Evolutionary conservation across 2,797 vertebrate species (phyloP).

Genomic region (Pygocentrus nattereri): DNA sequence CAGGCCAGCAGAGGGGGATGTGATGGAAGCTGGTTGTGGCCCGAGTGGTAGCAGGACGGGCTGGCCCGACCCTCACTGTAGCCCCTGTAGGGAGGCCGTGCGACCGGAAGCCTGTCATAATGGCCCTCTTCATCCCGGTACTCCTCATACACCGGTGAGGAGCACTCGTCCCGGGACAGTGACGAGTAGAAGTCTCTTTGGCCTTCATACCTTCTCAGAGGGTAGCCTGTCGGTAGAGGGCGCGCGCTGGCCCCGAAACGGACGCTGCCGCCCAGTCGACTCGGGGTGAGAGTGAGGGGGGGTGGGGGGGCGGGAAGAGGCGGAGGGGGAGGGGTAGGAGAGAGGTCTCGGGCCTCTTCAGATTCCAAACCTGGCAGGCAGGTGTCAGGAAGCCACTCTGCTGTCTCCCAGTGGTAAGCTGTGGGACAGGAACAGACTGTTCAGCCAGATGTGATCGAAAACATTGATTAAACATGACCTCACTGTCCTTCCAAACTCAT

Average conservation of each 20-base stretch:
- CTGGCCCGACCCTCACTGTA: slow-evolving; percentile 42
- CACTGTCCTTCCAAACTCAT: background rate
- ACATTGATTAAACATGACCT: background rate
- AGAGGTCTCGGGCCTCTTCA: slow-evolving; percentile 73
- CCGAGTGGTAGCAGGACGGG: slow-evolving; percentile 72
- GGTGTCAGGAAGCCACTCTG: slow-evolving; percentile 84
- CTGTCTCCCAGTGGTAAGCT: slow-evolving; percentile 89
- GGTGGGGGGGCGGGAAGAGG: slow-evolving; percentile 48
- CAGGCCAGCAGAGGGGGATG: slow-evolving; percentile 78
- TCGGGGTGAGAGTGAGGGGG: slow-evolving; percentile 31
- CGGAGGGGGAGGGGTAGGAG: slow-evolving; percentile 46
- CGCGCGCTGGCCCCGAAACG: slow-evolving; percentile 74
- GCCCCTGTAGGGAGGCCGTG: slow-evolving; percentile 77
- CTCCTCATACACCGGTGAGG: slow-evolving; percentile 74
- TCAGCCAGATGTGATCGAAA: background rate
- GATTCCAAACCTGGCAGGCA: slow-evolving; percentile 84
- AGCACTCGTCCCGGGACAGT: slow-evolving; percentile 76
- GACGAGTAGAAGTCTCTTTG: slow-evolving; percentile 66
- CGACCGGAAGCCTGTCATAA: slow-evolving; percentile 84
- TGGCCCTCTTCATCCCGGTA: slow-evolving; percentile 81
- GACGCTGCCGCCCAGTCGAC: slow-evolving; percentile 65
- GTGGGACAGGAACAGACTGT: slow-evolving; percentile 27
- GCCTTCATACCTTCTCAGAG: slow-evolving; percentile 82
- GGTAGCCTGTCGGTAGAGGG: slow-evolving; percentile 83
- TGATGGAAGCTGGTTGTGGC: slow-evolving; percentile 77